phyloP scores from a whole-genome alignment of 2,113 vertebrate genomes.

The Gopherus evgoodei region DNA sequence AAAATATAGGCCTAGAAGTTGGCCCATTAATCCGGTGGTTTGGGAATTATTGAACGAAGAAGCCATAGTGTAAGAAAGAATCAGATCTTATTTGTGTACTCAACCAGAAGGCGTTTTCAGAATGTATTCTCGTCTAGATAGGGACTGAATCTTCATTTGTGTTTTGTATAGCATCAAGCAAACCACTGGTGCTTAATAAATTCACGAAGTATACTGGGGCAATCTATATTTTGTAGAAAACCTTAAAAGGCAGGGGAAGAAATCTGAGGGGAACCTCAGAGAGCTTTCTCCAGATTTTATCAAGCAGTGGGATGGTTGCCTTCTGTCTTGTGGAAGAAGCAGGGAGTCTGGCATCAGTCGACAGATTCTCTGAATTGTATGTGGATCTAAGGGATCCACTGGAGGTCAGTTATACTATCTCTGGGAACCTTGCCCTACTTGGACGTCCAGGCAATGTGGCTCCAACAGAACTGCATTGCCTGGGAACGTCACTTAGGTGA shows the following conservation, averaged over 20 bases:
- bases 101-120: neutral
- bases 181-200: neutral
- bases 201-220: neutral
- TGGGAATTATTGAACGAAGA: neutral
- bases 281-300: no score
- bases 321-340: no score
- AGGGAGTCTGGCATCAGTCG: no score
- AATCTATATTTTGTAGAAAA: no score
- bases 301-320: no score
- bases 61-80: neutral
- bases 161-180: neutral
- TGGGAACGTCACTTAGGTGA: neutral
- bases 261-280: no score
- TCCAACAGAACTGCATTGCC: neutral
- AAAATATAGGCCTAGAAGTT: neutral
- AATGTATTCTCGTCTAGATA: neutral
- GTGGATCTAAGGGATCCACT: neutral
- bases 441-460: neutral
- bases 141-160: neutral
- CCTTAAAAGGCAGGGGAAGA: no score
- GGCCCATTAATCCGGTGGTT: neutral
- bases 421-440: neutral
- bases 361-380: no score
- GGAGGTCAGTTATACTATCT: neutral
- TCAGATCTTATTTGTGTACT: neutral